A percentile compares a stretch with the other conserved stretches of the same genome.
These are phyloP conservation scores for Criorhina ranunculi DNA, from an alignment of 2,888 invertebrate species.

Conservation along the genomic window DNA sequence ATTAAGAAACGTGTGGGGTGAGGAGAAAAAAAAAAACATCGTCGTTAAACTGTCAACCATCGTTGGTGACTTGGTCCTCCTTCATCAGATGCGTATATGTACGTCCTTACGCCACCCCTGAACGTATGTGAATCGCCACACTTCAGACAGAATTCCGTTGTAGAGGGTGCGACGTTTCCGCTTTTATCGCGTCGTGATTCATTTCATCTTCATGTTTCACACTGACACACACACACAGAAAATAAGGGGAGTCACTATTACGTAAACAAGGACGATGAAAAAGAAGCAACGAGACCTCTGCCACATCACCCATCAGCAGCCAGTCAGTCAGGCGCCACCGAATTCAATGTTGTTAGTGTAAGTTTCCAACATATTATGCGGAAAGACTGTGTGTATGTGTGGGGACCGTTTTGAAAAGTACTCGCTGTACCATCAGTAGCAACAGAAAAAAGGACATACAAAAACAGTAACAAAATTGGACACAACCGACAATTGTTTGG, in stretches of 20 bases:
- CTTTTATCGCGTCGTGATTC: slow-evolving; percentile 74
- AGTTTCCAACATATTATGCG: slow-evolving; percentile 59
- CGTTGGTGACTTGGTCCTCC: not conserved
- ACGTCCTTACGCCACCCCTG: not conserved
- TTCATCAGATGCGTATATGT: slow-evolving; percentile 39
- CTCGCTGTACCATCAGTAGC: slow-evolving; percentile 29
- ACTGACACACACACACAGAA: slow-evolving; percentile 8
- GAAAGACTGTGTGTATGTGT: slow-evolving; percentile 27
- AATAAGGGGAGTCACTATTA: slow-evolving; percentile 32
- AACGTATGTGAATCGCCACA: slow-evolving; percentile 36
- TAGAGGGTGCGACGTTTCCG: slow-evolving; percentile 49
- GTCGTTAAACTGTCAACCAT: slow-evolving; percentile 60
- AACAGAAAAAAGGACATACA: slow-evolving; percentile 18
- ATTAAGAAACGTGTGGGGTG: slow-evolving; percentile 40
- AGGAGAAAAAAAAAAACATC: slow-evolving; percentile 34
- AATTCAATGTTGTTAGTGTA: slow-evolving; percentile 25
- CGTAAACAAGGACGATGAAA: slow-evolving; percentile 54
- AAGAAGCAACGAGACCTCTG: slow-evolving; percentile 28
- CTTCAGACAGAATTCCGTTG: slow-evolving; percentile 42
- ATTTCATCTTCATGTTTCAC: slow-evolving; percentile 55
- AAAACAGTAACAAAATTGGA: slow-evolving; percentile 60
- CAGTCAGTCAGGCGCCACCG: slow-evolving; percentile 73
- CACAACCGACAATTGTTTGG: slow-evolving; percentile 71
- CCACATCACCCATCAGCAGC: slow-evolving; percentile 63
- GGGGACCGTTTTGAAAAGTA: slow-evolving; percentile 49